Evolutionary conservation across 1,140 invertebrate genomes (phyloP).

Genomic region (Samia ricini): DNA sequence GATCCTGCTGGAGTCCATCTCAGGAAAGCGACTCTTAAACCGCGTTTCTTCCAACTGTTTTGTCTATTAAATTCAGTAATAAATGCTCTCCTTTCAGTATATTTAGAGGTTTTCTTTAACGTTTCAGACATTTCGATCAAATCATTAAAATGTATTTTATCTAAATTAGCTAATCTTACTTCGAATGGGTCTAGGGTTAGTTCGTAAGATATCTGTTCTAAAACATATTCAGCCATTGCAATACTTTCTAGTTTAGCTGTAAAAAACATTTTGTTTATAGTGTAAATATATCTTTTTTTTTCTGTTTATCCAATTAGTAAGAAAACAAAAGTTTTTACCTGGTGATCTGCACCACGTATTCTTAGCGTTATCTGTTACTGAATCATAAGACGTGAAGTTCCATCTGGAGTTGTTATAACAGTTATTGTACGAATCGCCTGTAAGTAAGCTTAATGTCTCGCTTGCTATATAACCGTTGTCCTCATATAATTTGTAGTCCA

Average conservation of each 20-base stretch:
- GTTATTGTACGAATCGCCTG: slow-evolving; percentile 16
- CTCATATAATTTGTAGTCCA: slow-evolving; percentile 77
- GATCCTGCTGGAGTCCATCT: slow-evolving; percentile 8
- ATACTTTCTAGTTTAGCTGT: slow-evolving; percentile 82
- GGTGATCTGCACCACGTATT: slow-evolving; percentile 75
- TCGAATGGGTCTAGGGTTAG: slow-evolving; percentile 84
- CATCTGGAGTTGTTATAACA: slow-evolving; percentile 26
- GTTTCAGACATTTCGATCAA: slow-evolving; percentile 28
- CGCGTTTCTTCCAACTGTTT: slow-evolving; percentile 26
- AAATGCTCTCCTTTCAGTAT: slow-evolving; percentile 10
- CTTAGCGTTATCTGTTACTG: slow-evolving; percentile 49
- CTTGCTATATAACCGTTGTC: slow-evolving; percentile 79
- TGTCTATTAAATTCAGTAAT: slow-evolving; percentile 16
- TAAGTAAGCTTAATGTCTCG: slow-evolving; percentile 47
- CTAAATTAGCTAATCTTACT: slow-evolving; percentile 82
- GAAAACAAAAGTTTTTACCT: slow-evolving; percentile 24
- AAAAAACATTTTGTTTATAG: slow-evolving; percentile 23
- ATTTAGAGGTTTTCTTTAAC: slow-evolving; percentile 15
- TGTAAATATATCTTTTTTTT: not conserved
- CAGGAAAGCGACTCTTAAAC: slow-evolving; percentile 17
- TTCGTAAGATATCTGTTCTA: slow-evolving; percentile 88
- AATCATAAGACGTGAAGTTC: slow-evolving; percentile 35
- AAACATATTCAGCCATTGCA: slow-evolving; percentile 86
- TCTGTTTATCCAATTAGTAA: not conserved
- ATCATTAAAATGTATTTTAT: slow-evolving; percentile 48